phyloP scores from a whole-genome alignment of 2,113 vertebrate species.

The Apus apus region DNA sequence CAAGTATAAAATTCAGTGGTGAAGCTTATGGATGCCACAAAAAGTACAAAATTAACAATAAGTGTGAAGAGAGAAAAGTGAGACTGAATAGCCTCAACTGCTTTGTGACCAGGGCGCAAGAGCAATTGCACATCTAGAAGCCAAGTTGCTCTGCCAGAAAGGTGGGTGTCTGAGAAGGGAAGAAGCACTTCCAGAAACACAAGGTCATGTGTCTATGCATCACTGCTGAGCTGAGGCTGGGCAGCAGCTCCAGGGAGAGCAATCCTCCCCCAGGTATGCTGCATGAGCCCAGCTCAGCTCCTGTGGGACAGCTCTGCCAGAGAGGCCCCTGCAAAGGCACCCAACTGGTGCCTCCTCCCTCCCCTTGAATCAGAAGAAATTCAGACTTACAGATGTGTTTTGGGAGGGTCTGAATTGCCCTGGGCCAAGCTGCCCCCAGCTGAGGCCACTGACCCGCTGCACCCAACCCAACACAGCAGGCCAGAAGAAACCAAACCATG shows the following conservation, averaged over 20 bases:
- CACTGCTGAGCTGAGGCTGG: neutral
- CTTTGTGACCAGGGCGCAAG: neutral
- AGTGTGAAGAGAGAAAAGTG: neutral
- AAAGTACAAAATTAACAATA: neutral
- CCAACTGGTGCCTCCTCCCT: neutral
- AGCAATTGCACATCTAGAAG: neutral
- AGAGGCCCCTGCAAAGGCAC: neutral
- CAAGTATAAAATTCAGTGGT: neutral
- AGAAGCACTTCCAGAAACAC: neutral
- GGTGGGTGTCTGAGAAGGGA: neutral
- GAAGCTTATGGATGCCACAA: neutral
- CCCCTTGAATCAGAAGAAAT: neutral
- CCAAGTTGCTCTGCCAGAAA: neutral
- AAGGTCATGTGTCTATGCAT: too few species aligned
- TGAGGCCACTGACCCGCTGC: neutral
- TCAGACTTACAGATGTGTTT: neutral
- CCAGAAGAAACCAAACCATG: neutral
- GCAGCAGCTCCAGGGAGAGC: neutral
- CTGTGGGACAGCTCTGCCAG: neutral
- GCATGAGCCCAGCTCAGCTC: neutral
- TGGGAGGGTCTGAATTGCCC: neutral
- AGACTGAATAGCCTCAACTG: neutral
- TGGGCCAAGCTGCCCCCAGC: neutral
- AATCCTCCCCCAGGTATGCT: rapidly evolving
- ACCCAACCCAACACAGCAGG: neutral